Evolutionary conservation across 2,888 invertebrate species (phyloP), one percentile per base, ranked within the genome.

Genomic region (Nycteola revayana): DNA sequence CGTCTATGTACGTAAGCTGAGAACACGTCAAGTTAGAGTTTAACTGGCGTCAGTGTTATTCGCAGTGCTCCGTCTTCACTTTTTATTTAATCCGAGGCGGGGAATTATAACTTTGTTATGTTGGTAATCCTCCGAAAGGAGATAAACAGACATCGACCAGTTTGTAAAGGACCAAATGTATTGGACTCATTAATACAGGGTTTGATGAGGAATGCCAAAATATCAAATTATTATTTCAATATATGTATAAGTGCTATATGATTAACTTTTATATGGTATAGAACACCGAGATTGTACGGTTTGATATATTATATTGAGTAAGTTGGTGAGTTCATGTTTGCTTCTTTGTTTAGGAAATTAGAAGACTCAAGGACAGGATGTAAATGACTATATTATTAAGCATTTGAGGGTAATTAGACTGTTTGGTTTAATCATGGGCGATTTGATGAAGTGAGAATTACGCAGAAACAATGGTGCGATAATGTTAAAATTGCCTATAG

Each of bases 321-420:
- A 37, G 24, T 18, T 14, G 29, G 10, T 36, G 34, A 18, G 42
- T 35, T 28, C 18, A 36, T 36, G 34, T 42, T 28, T 40, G 32
- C 37, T 44, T 36, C 28, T 25, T 14, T 14, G 14, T 14, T 14
- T 14, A 14, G 14, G 14, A 14, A 3, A 14, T 14, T 14, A 14
- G 36, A 26, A 26, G 40, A 27, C 31, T 24, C 30, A 30, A 9
- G 40, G 36, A 51, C 37, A 38, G 11, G 22, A 27, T 32, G 24
- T 30, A 10, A 4, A 14, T 7, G 9, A 20, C 27, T 14, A 14
- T 14, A 14, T n/a, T n/a, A n/a, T n/a, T n/a, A 18, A 5, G 4
- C 18, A 18, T 18, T 18, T 18, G 3, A n/a, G n/a, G n/a, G n/a
- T n/a, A n/a, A n/a, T n/a, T n/a, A n/a, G n/a, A n/a, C n/a, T n/a